Conservation (phyloP, 1,140 invertebrate species). For the Melanaphis sacchari region DNA sequence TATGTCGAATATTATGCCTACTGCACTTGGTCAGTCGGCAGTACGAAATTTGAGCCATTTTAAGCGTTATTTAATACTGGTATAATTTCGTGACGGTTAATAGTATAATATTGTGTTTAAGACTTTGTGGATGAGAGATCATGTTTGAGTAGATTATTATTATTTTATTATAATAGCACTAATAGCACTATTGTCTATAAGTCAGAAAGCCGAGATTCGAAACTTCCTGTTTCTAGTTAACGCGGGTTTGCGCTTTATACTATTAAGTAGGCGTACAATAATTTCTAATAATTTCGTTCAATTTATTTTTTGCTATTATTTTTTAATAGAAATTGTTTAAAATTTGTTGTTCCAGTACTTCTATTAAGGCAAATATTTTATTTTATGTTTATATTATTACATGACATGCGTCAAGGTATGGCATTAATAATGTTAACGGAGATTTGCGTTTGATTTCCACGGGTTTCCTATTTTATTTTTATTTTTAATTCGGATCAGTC, state of each 20-base stretch:
- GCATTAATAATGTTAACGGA: not conserved
- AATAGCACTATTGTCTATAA: not conserved
- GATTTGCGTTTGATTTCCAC: not conserved
- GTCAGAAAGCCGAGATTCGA: too few species aligned
- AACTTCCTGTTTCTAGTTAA: not conserved
- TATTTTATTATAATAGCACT: not conserved
- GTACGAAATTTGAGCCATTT: not conserved
- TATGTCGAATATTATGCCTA: not conserved
- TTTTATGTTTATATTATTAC: not conserved
- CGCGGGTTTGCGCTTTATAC: too few species aligned
- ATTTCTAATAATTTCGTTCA: not conserved
- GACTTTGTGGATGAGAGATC: not conserved
- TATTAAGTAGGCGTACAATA: not conserved
- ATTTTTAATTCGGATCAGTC: not conserved
- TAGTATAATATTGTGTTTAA: not conserved
- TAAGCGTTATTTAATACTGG: not conserved
- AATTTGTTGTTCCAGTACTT: not conserved
- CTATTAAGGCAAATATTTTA: not conserved
- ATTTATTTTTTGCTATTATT: not conserved
- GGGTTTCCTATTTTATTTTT: not conserved
- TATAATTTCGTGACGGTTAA: not conserved
- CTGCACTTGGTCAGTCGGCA: not conserved
- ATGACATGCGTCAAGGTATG: not conserved
- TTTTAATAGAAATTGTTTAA: not conserved
- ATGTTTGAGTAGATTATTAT: not conserved